phyloP scores from a whole-genome alignment of 2,888 invertebrate species.

The Pseudococcus longispinus region DNA sequence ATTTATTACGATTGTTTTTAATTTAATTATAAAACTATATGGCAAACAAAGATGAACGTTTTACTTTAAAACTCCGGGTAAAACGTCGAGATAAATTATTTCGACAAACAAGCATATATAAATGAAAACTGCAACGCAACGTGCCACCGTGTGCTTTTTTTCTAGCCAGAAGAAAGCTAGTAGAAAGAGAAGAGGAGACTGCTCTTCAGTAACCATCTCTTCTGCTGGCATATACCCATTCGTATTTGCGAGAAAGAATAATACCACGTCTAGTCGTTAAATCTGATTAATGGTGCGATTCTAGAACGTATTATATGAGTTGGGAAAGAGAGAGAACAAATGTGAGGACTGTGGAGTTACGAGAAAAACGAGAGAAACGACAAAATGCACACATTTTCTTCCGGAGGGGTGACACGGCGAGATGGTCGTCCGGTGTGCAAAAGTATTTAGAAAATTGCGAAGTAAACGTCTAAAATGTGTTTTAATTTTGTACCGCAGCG shows the following conservation, averaged over 20 bases:
- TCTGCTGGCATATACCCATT: neutral
- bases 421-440: neutral
- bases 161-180: neutral
- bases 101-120: slow-evolving; percentile 17
- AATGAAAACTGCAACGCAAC: slow-evolving; percentile 21
- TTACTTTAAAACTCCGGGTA: neutral
- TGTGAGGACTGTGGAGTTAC: neutral
- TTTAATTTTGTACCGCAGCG: neutral
- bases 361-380: neutral
- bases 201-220: neutral
- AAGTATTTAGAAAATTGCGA: slow-evolving; percentile 26
- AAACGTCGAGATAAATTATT: slow-evolving; percentile 19
- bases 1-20: slow-evolving; percentile 42
- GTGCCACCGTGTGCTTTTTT: neutral
- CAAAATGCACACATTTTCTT: neutral
- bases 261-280: neutral
- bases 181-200: neutral
- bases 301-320: neutral
- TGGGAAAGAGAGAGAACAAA: neutral
- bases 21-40: slow-evolving; percentile 33
- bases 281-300: neutral
- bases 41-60: slow-evolving; percentile 7
- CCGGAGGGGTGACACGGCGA: no score
- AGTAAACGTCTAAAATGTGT: slow-evolving; percentile 22
- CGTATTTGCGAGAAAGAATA: neutral